phyloP scores from a whole-genome alignment of 2,113 vertebrate genomes.

The Megaceryle torquata region DNA sequence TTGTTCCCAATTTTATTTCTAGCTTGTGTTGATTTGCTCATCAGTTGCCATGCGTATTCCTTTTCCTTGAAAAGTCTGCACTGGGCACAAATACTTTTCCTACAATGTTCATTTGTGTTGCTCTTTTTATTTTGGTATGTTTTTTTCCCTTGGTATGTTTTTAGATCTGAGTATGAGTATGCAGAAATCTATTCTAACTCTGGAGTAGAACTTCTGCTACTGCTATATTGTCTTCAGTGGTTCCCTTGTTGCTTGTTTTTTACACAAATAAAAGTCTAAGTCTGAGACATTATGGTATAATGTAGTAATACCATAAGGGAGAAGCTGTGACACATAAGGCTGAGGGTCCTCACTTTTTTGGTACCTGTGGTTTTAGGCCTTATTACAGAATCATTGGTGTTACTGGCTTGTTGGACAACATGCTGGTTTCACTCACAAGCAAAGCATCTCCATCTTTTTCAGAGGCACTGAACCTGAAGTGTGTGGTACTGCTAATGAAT shows the following conservation, averaged over 20 bases:
- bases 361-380: not conserved
- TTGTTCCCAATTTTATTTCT: conserved; percentile 71
- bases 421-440: not conserved
- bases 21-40: conserved; percentile 76
- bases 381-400: not conserved
- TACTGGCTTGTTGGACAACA: not conserved
- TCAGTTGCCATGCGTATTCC: conserved; percentile 71
- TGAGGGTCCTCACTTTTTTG: not conserved
- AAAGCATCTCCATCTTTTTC: not conserved
- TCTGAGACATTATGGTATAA: not conserved
- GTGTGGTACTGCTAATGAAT: conserved; percentile 11
- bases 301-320: not conserved
- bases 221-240: conserved; percentile 46
- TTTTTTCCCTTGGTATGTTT: conserved; percentile 66
- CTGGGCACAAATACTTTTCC: conserved; percentile 72
- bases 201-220: conserved; percentile 37
- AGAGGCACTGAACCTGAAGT: conserved; percentile 4
- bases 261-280: not conserved
- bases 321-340: not conserved
- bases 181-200: conserved; percentile 40
- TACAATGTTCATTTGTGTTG: conserved; percentile 75
- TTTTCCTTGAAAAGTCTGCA: conserved; percentile 69
- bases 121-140: conserved; percentile 69
- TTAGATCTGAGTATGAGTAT: conserved; percentile 32
- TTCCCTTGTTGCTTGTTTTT: not conserved